A percentile compares a stretch with the other conserved stretches of the same genome.
Evolutionary conservation across 2,797 vertebrate species (phyloP).

Genomic region (Fringilla coelebs): DNA sequence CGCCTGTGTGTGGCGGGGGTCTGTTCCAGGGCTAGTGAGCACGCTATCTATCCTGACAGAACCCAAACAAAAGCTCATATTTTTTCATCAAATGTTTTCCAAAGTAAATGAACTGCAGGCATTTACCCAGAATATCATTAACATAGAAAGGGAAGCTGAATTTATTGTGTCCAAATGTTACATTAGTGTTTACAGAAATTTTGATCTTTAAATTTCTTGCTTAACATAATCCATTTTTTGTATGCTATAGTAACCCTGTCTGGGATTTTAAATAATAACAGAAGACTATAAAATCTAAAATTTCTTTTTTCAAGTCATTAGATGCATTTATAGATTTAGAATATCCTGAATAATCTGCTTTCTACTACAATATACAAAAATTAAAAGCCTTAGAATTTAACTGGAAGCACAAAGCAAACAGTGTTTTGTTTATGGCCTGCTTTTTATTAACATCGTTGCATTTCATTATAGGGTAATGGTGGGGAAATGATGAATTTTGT

Average conservation of each 20-base stretch:
- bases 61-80: neutral
- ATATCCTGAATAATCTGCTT: conserved; percentile 40
- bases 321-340: conserved; percentile 62
- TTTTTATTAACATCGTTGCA: neutral
- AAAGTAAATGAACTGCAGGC: conserved; percentile 34
- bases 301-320: conserved; percentile 55
- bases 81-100: neutral
- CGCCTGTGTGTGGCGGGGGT: accelerated
- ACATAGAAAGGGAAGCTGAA: conserved; percentile 27
- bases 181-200: conserved; percentile 56
- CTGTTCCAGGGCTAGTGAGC: neutral
- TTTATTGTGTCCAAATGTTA: conserved; percentile 46
- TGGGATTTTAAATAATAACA: conserved; percentile 61
- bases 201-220: conserved; percentile 37
- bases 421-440: conserved; percentile 29
- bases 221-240: conserved; percentile 46
- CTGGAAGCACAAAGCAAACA: conserved; percentile 39
- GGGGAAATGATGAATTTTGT: conserved; percentile 45
- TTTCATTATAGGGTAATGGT: conserved; percentile 25
- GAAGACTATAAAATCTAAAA: conserved; percentile 58
- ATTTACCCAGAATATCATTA: conserved; percentile 40
- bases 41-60: neutral
- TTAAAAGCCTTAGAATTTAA: conserved; percentile 49
- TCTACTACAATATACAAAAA: conserved; percentile 22
- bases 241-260: conserved; percentile 21